Percentiles rank a stretch among this genome's conserved stretches.
These are phyloP conservation scores for Pilophorus perplexus DNA, from an alignment of 2,888 invertebrate genomes.

Conservation along the genomic window DNA sequence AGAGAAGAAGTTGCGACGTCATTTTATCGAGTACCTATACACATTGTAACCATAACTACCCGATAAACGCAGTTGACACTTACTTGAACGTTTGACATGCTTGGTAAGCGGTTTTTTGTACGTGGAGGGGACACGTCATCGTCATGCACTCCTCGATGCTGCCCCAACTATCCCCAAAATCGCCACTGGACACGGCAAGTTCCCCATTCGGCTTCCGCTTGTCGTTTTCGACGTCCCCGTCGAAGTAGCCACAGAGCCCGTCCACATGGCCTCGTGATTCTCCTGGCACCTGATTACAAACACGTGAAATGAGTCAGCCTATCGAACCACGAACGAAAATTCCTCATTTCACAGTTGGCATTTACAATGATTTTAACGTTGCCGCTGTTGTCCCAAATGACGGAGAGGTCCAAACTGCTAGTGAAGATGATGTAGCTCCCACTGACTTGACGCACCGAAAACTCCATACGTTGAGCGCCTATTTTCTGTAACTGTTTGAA, in stretches of 20 bases:
- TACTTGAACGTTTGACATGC: slow-evolving; percentile 68
- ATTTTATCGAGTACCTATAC: neutral
- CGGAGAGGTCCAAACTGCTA: slow-evolving; percentile 68
- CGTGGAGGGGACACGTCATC: slow-evolving; percentile 60
- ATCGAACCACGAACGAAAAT: neutral
- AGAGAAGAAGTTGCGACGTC: neutral
- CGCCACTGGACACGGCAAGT: slow-evolving; percentile 61
- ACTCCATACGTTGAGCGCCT: slow-evolving; percentile 62
- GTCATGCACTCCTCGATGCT: slow-evolving; percentile 57
- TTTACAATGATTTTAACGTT: slow-evolving; percentile 69
- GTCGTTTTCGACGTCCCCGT: slow-evolving; percentile 66
- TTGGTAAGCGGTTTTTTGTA: slow-evolving; percentile 64
- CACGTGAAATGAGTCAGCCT: too few species aligned
- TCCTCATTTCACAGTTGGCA: neutral
- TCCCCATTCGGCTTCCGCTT: slow-evolving; percentile 67
- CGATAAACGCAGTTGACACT: too few species aligned
- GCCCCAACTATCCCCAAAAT: slow-evolving; percentile 75
- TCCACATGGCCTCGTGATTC: slow-evolving; percentile 65
- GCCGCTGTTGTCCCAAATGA: slow-evolving; percentile 67
- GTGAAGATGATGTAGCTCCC: slow-evolving; percentile 68
- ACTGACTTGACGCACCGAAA: slow-evolving; percentile 67
- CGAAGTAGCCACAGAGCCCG: slow-evolving; percentile 77
- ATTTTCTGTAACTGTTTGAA: slow-evolving; percentile 59
- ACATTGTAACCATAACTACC: neutral
- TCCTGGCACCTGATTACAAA: slow-evolving; percentile 56